A percentile compares a stretch with the other conserved stretches of the same genome.
These are phyloP conservation scores for Drosophila acutilabella DNA, from an alignment of 2,888 invertebrate genomes.

Conservation along the genomic window DNA sequence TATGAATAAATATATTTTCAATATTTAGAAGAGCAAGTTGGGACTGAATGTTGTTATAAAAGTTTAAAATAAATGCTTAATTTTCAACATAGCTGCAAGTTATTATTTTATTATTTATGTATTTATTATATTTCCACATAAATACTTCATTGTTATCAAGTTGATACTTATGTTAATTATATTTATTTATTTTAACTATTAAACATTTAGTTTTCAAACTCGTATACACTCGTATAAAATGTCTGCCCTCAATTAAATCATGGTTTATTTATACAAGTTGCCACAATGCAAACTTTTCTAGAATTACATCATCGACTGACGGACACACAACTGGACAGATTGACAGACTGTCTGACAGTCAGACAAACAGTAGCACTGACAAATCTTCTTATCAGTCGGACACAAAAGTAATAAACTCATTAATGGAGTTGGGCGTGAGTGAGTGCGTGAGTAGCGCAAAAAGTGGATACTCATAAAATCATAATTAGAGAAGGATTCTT, in stretches of 20 bases:
- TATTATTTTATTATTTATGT: no score
- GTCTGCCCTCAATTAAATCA: background rate
- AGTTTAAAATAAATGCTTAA: no score
- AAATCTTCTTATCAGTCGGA: constrained; percentile 36
- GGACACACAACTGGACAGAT: background rate
- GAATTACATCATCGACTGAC: constrained; percentile 11
- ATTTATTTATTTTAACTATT: no score
- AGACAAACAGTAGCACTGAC: background rate
- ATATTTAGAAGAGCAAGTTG: no score
- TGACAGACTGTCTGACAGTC: constrained; percentile 2
- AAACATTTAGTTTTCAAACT: background rate
- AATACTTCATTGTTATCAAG: no score
- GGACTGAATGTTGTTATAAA: no score
- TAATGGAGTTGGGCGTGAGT: background rate
- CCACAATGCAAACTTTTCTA: background rate
- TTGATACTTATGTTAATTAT: no score
- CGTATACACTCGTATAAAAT: background rate
- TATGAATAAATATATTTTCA: background rate
- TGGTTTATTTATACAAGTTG: background rate
- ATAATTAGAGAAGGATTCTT: constrained; percentile 42
- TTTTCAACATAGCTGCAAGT: no score
- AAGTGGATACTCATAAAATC: constrained; percentile 33
- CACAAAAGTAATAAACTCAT: constrained; percentile 35
- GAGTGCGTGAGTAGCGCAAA: background rate
- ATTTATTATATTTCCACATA: no score